phyloP scores from a whole-genome alignment of 1,140 invertebrate species.

The Metopolophium dirhodum region DNA sequence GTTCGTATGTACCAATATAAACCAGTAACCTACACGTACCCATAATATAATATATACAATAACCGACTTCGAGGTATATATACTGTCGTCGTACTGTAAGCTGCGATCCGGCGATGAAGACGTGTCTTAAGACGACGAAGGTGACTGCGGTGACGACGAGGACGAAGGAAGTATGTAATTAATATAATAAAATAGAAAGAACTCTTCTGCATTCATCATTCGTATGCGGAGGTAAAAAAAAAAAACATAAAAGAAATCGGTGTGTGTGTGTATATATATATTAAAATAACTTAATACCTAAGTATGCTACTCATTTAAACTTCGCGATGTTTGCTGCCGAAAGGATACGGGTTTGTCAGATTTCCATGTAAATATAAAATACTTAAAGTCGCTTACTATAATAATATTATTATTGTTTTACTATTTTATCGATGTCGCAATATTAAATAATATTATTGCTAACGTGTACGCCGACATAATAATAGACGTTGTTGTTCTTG shows the following conservation, averaged over 20 bases:
- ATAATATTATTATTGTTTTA: not conserved
- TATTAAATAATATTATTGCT: no score
- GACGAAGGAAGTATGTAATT: not conserved
- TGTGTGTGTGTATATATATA: not conserved
- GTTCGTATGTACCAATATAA: not conserved
- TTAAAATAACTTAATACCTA: not conserved
- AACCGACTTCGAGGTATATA: not conserved
- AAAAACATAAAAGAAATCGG: not conserved
- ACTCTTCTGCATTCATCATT: not conserved
- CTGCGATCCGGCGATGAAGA: not conserved
- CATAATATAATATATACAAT: not conserved
- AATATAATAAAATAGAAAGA: not conserved
- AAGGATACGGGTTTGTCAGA: not conserved
- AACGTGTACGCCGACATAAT: not conserved
- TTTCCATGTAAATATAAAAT: not conserved
- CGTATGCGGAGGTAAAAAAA: not conserved
- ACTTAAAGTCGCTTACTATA: not conserved
- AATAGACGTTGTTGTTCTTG: not conserved
- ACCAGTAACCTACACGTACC: not conserved
- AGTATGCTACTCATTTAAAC: not conserved
- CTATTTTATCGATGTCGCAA: not conserved
- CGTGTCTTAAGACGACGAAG: not conserved
- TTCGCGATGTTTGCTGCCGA: not conserved
- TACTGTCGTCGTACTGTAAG: not conserved
- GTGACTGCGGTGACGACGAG: not conserved